phyloP scores from a whole-genome alignment of 2,888 invertebrate genomes.

The Dolichopus griseipennis region DNA sequence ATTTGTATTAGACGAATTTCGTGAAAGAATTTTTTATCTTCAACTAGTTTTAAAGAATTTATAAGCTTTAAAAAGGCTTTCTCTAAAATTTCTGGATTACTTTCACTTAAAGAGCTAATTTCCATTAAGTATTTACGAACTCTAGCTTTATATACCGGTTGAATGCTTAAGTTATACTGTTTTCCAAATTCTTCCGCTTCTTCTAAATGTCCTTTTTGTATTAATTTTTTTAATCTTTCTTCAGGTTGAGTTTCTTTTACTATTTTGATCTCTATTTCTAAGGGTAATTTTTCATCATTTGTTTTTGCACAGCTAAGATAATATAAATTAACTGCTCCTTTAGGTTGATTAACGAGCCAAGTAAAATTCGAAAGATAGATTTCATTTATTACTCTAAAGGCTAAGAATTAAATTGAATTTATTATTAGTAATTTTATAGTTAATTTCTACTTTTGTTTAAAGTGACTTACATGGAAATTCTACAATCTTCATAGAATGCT shows the following conservation, averaged over 20 bases:
- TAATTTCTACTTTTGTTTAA: too few relatives aligned
- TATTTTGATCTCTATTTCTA: constrained; percentile 38
- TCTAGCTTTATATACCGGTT: constrained; percentile 41
- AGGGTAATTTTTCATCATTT: constrained; percentile 27
- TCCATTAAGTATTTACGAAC: constrained; percentile 33
- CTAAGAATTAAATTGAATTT: constrained; percentile 24
- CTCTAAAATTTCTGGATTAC: constrained; percentile 25
- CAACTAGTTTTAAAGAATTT: constrained; percentile 30
- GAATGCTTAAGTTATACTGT: constrained; percentile 38
- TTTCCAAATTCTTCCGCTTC: constrained; percentile 42
- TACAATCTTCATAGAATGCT: constrained; percentile 33
- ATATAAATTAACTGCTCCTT: constrained; percentile 39
- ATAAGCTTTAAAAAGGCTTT: constrained; percentile 30
- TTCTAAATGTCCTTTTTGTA: constrained; percentile 39
- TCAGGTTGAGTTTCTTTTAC: constrained; percentile 41
- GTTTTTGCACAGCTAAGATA: constrained; percentile 32
- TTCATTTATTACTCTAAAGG: constrained; percentile 35
- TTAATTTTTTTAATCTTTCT: constrained; percentile 39
- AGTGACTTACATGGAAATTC: constrained; percentile 37
- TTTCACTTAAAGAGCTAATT: constrained; percentile 25
- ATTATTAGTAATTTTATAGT: not conserved
- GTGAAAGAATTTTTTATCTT: constrained; percentile 35
- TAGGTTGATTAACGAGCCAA: constrained; percentile 40
- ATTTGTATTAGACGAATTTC: constrained; percentile 34
- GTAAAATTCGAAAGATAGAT: constrained; percentile 31